Conservation (phyloP, 1,140 invertebrate genomes). For the Dufourea novaeangliae region DNA sequence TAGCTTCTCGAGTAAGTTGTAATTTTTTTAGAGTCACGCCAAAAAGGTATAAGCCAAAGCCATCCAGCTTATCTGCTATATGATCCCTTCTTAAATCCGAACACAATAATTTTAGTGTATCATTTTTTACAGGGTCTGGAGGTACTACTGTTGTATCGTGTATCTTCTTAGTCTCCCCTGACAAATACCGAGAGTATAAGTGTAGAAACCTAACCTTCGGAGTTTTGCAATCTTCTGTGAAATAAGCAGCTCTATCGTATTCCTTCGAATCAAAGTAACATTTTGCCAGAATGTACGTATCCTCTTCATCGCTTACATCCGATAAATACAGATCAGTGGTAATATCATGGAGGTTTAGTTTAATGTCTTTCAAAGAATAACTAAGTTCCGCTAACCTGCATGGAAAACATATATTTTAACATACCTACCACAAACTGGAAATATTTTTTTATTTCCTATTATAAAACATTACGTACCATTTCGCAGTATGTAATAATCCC, state of each 20-base stretch:
- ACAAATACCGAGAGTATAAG: slow-evolving; percentile 93
- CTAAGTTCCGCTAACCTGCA: slow-evolving; percentile 91
- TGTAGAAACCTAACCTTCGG: slow-evolving; percentile 90
- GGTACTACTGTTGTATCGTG: slow-evolving; percentile 91
- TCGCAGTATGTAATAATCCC: slow-evolving; percentile 87
- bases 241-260: slow-evolving; percentile 94
- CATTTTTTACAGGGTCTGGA: slow-evolving; percentile 84
- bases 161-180: slow-evolving; percentile 92
- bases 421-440: background rate
- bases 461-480: slow-evolving; percentile 83
- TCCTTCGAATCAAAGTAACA: slow-evolving; percentile 96
- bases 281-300: slow-evolving; percentile 91
- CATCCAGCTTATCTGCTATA: slow-evolving; percentile 88
- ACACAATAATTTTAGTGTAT: slow-evolving; percentile 82
- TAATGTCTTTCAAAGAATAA: slow-evolving; percentile 87
- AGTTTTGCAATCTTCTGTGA: slow-evolving; percentile 87
- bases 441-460: background rate
- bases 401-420: slow-evolving; percentile 14
- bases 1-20: slow-evolving; percentile 88
- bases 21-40: slow-evolving; percentile 95
- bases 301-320: slow-evolving; percentile 83
- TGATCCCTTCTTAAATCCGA: slow-evolving; percentile 84
- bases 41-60: slow-evolving; percentile 94
- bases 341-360: slow-evolving; percentile 79
- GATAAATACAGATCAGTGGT: slow-evolving; percentile 73